A percentile compares a stretch with the other conserved stretches of the same genome.
Evolutionary conservation across 2,888 invertebrate genomes (phyloP).

Genomic region (Craniophora ligustri): DNA sequence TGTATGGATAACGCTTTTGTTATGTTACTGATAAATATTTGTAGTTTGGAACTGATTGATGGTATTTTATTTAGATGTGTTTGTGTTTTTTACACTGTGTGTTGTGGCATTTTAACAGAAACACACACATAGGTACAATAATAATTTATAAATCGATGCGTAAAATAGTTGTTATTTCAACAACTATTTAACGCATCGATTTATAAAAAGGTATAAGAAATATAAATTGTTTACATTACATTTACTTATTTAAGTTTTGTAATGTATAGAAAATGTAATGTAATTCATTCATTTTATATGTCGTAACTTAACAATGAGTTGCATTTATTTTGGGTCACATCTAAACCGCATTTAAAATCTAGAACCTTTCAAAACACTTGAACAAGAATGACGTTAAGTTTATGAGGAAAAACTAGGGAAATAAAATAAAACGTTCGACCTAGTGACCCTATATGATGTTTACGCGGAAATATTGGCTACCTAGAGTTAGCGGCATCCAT

Average conservation of each 20-base stretch:
- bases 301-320: background rate
- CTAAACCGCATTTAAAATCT: constrained; percentile 6
- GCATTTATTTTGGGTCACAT: constrained; percentile 2
- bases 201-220: too few relatives aligned
- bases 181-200: too few relatives aligned
- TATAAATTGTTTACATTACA: background rate
- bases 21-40: background rate
- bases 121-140: too few relatives aligned
- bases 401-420: constrained; percentile 21
- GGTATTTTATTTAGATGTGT: background rate
- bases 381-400: constrained; percentile 6
- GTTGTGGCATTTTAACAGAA: too few relatives aligned
- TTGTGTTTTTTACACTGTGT: too few relatives aligned
- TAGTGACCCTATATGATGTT: constrained; percentile 39
- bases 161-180: too few relatives aligned
- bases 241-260: background rate
- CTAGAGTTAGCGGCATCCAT: constrained; percentile 33
- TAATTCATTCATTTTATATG: background rate
- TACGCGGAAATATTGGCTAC: constrained; percentile 41
- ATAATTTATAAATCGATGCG: too few relatives aligned
- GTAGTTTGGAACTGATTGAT: background rate
- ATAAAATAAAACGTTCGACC: constrained; percentile 23
- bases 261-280: background rate
- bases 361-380: constrained; percentile 4
- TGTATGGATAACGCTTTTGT: constrained; percentile 50